These are phyloP conservation scores for Oryzias dopingdopingensis DNA, from an alignment of 2,797 vertebrate genomes.

Conservation along the genomic window DNA sequence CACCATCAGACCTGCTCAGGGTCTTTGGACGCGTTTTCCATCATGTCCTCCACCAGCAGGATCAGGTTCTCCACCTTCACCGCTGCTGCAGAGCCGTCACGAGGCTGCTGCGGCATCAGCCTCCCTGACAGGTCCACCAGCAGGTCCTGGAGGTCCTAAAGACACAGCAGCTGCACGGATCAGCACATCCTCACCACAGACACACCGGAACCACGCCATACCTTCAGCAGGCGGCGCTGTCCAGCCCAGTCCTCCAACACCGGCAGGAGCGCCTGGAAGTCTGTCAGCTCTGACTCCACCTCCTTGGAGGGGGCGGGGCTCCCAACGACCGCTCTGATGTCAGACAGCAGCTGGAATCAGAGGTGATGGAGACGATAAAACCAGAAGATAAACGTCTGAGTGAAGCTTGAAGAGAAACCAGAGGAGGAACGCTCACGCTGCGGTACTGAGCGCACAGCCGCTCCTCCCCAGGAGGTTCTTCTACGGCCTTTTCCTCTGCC, in stretches of 20 bases:
- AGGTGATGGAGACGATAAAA: background rate
- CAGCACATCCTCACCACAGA: background rate
- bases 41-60: constrained; percentile 80
- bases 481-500: constrained; percentile 4
- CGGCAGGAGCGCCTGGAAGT: constrained; percentile 77
- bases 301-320: constrained; percentile 69
- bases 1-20: constrained; percentile 32
- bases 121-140: constrained; percentile 72
- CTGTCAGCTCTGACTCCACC: constrained; percentile 51
- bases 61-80: constrained; percentile 83
- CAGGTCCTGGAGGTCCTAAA: constrained; percentile 79
- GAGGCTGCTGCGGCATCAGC: constrained; percentile 71
- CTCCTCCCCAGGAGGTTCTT: constrained; percentile 9
- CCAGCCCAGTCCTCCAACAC: constrained; percentile 84
- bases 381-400: no score
- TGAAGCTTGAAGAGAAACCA: no score
- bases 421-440: constrained; percentile 31
- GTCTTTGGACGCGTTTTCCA: constrained; percentile 76
- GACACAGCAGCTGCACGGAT: background rate
- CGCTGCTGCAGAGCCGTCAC: constrained; percentile 47
- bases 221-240: constrained; percentile 81
- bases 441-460: constrained; percentile 29
- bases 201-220: constrained; percentile 36
- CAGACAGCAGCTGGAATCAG: constrained; percentile 76
- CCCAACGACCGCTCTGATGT: constrained; percentile 72